Percentiles rank a stretch among this genome's conserved stretches.
Evolutionary conservation across 1,140 invertebrate species (phyloP).

Genomic region (Uloborus diversus): DNA sequence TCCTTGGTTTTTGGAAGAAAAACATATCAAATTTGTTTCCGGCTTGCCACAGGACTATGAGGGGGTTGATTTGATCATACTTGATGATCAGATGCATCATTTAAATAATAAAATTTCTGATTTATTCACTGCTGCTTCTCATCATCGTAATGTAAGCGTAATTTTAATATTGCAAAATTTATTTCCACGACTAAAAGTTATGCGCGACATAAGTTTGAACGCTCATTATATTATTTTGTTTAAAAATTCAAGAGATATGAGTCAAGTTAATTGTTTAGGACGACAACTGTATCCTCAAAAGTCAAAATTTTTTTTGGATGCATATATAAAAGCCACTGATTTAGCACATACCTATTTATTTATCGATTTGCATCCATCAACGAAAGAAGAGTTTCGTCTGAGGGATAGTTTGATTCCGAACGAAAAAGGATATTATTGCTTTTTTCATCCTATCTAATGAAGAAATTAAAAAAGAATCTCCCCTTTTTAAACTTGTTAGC

Average conservation of each 20-base stretch:
- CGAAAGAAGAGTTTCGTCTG: not conserved
- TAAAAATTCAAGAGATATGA: slow-evolving; percentile 33
- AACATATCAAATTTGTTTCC: slow-evolving; percentile 13
- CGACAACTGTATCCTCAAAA: slow-evolving; percentile 8
- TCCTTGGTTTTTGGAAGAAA: slow-evolving; percentile 35
- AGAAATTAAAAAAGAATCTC: too few species aligned
- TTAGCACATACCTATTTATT: slow-evolving; percentile 32
- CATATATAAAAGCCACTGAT: slow-evolving; percentile 32
- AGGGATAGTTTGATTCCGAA: slow-evolving; percentile 14
- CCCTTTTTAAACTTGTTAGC: too few species aligned
- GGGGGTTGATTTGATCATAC: slow-evolving; percentile 14
- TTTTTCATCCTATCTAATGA: too few species aligned
- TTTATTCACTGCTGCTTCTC: slow-evolving; percentile 13
- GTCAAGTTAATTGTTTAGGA: slow-evolving; percentile 30
- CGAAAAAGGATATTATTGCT: slow-evolving; percentile 2
- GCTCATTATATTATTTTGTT: slow-evolving; percentile 37
- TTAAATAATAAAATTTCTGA: slow-evolving; percentile 7
- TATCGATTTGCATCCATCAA: slow-evolving; percentile 4
- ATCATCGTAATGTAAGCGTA: slow-evolving; percentile 17
- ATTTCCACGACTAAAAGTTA: slow-evolving; percentile 2
- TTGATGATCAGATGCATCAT: slow-evolving; percentile 14
- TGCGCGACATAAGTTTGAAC: slow-evolving; percentile 38
- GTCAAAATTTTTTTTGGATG: slow-evolving; percentile 10
- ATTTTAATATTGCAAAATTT: slow-evolving; percentile 44
- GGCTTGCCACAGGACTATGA: slow-evolving; percentile 12